Evolutionary conservation across 2,888 invertebrate species (phyloP), one percentile per base, ranked within the genome.

Genomic region (Aleiodes leptofemur): DNA sequence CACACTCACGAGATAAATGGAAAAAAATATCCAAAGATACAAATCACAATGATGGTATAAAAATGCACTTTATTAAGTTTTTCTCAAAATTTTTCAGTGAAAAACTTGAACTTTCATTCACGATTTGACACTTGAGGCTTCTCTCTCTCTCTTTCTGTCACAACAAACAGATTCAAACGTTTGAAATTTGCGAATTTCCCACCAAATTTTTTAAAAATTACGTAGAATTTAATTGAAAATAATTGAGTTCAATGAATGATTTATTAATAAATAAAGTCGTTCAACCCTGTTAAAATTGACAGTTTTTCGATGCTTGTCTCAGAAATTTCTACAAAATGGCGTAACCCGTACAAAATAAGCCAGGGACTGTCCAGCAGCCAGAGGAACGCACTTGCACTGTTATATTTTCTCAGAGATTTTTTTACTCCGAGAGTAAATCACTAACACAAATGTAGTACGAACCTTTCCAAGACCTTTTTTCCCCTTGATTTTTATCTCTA

Each of bases 291-390:
- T 64, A 8, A 48, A 64, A 64, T 23, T 64, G 64, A 64, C 64
- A 64, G 64, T 43, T 57, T 16, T 55, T 56, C 13, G 51, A 71
- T 64, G 70, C 57, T 71, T 50, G 75, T 53, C 23, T 38, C 11
- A 48, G 23, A 48, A 50, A 55, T 72, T 43, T 51, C 57, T 56
- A 75, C 75, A 75, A 75, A 71, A 75, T 75, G 75, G 75, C 71
- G 66, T 74, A 29, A 64, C 48, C 48, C 64, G 70, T 48, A 64
- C 8, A 56, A 43, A 66, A 71, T 75, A 71, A 50, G 9, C 61
- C 61, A 68, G 57, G 75, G 9, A 43, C 43, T 43, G 43, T 43
- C 43, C 50, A 29, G n/a, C 61, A 64, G 53, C 48, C 43, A 43
- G 61, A 43, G 61, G 14, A 61, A 61, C 61, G 61, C 61, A 64